Evolutionary conservation across 2,113 vertebrate genomes (phyloP).

Genomic region (Phyllostomus hastatus): DNA sequence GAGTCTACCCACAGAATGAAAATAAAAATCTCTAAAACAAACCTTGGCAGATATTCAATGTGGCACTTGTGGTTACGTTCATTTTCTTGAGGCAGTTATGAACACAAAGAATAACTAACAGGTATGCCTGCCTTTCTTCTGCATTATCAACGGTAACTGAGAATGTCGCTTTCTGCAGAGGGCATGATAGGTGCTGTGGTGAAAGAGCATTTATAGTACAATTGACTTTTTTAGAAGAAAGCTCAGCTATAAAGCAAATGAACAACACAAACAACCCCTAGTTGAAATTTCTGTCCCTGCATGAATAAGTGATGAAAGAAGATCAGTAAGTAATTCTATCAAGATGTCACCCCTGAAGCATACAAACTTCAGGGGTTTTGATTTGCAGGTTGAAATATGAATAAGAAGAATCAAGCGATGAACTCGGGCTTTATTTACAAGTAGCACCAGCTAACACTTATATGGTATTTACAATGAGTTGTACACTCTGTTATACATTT

Average conservation of each 20-base stretch:
- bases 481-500: neutral
- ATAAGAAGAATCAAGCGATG: neutral
- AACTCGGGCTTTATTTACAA: neutral
- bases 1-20: neutral
- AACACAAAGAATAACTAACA: neutral
- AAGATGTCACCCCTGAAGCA: neutral
- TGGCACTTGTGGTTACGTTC: neutral
- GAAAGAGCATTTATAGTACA: neutral
- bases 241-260: neutral
- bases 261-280: neutral
- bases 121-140: neutral
- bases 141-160: neutral
- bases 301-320: constrained; percentile 31
- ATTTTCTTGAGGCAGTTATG: neutral
- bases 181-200: neutral
- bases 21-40: constrained; percentile 37
- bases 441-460: neutral
- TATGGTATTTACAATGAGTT: neutral
- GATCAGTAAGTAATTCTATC: neutral
- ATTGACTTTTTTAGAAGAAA: constrained; percentile 41
- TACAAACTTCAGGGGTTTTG: neutral
- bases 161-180: neutral
- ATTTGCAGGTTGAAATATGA: neutral
- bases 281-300: neutral
- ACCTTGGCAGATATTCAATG: neutral